Evolutionary conservation across 1,140 invertebrate species (phyloP).

Genomic region (Aculops lycopersici): DNA sequence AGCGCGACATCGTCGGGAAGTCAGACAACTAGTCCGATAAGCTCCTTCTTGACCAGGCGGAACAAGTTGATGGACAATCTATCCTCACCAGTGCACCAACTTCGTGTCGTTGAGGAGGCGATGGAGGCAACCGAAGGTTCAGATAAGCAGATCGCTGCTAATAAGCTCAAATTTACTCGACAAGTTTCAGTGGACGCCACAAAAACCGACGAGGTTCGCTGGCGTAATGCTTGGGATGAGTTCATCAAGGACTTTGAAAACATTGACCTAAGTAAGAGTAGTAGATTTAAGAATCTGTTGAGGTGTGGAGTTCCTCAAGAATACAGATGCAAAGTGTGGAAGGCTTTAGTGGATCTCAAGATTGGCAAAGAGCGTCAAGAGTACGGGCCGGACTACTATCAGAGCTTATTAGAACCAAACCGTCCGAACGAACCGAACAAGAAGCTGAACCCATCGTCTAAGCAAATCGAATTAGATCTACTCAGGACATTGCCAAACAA

Average conservation of each 20-base stretch:
- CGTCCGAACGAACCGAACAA: not conserved
- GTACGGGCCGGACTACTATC: constrained; percentile 6
- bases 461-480: constrained; percentile 22
- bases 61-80: no score
- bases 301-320: constrained; percentile 15
- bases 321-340: constrained; percentile 15
- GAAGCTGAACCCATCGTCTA: constrained; percentile 4
- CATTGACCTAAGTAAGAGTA: constrained; percentile 11
- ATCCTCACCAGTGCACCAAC: no score
- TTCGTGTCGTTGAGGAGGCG: not conserved
- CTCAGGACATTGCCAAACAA: constrained; percentile 22
- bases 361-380: not conserved
- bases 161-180: not conserved
- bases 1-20: not conserved
- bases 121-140: not conserved
- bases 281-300: constrained; percentile 14
- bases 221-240: constrained; percentile 16
- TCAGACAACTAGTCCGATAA: constrained; percentile 1
- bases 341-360: constrained; percentile 8
- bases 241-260: constrained; percentile 14
- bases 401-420: not conserved
- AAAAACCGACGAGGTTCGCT: not conserved
- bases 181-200: not conserved
- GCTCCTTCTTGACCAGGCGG: no score
- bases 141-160: not conserved